Percentiles rank a stretch among this genome's conserved stretches.
These are phyloP conservation scores for Rotaria sp. DNA, from an alignment of 2,888 invertebrate species.

Conservation along the genomic window DNA sequence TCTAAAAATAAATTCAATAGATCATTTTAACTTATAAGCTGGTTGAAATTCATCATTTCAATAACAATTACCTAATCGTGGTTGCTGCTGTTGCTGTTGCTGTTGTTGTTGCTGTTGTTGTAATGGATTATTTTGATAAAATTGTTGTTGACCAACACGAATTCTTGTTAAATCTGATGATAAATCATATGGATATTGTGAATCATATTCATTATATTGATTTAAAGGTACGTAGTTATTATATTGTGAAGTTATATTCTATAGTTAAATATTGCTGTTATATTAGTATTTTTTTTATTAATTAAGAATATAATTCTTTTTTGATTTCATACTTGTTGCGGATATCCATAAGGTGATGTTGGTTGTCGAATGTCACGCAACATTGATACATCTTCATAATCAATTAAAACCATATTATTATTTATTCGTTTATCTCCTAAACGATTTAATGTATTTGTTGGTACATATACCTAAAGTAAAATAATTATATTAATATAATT, in stretches of 20 bases:
- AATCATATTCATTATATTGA: neutral
- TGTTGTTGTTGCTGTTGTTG: neutral
- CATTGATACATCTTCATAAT: neutral
- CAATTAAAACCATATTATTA: slow-evolving; percentile 22
- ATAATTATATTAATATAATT: neutral
- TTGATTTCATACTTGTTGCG: neutral
- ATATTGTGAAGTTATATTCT: neutral
- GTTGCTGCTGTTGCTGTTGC: neutral
- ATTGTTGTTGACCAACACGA: neutral
- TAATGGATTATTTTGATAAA: neutral
- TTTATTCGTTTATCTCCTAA: neutral
- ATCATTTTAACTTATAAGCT: neutral
- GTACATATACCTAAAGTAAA: neutral
- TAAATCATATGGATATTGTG: neutral
- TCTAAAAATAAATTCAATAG: neutral
- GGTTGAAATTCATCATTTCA: neutral
- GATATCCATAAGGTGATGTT: neutral
- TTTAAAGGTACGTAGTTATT: neutral
- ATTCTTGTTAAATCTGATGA: neutral
- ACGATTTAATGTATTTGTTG: neutral
- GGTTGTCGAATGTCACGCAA: neutral
- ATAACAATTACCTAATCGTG: neutral
- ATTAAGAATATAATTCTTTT: too few relatives aligned
- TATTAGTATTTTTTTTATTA: too few relatives aligned
- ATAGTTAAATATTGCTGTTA: neutral